Conservation (phyloP, 1,140 invertebrate genomes). For the Stegodyphus dumicola region DNA sequence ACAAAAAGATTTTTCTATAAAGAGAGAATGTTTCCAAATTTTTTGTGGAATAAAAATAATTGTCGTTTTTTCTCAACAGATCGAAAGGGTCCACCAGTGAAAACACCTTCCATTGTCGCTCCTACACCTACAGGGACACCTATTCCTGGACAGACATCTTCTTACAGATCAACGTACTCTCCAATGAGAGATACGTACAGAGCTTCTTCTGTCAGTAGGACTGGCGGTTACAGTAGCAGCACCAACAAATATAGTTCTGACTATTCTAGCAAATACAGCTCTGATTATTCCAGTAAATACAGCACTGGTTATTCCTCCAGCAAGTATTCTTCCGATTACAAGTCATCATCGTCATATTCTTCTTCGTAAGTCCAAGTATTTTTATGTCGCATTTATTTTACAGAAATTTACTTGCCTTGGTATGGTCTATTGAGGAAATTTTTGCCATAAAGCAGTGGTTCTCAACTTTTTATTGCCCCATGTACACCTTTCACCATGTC, state of each 20-base stretch:
- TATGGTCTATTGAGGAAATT: no score
- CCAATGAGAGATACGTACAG: slow-evolving; percentile 51
- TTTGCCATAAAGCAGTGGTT: no score
- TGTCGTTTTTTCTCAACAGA: not conserved
- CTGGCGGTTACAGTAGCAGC: not conserved
- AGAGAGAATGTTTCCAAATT: not conserved
- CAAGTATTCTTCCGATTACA: slow-evolving; percentile 48
- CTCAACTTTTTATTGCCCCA: no score
- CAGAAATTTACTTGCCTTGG: no score
- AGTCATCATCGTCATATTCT: slow-evolving; percentile 35
- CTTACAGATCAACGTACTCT: slow-evolving; percentile 38
- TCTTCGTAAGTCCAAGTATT: slow-evolving; percentile 31
- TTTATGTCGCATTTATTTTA: no score
- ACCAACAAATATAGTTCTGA: slow-evolving; percentile 41
- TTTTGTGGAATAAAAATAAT: not conserved
- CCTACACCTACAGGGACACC: slow-evolving; percentile 35
- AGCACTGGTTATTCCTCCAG: slow-evolving; percentile 50
- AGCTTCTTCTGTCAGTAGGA: slow-evolving; percentile 15
- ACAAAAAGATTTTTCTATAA: not conserved
- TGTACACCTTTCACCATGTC: no score
- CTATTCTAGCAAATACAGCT: slow-evolving; percentile 54
- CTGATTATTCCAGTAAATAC: slow-evolving; percentile 54
- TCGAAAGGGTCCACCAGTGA: slow-evolving; percentile 22
- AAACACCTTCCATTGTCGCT: slow-evolving; percentile 31
- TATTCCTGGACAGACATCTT: slow-evolving; percentile 41